Base-by-base conservation (phyloP, 1,140 invertebrate genomes). In the Apis cerana region DNA sequence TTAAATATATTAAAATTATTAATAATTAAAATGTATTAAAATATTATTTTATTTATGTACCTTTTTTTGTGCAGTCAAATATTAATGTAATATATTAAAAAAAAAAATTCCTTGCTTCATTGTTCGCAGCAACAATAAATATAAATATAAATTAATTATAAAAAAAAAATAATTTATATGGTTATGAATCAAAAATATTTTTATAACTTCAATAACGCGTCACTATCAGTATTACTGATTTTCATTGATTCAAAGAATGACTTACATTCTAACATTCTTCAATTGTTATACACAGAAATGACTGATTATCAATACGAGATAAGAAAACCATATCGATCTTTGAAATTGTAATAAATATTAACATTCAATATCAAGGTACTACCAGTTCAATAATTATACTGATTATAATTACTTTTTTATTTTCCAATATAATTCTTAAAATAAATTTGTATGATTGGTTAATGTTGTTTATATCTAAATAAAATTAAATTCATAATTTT, bases 251-350 rank as follows among this genome's bases (percentile, higher is more conserved):
- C 17, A n/a, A 17, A 43, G 8, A 74, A 33, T 70, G 17, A 70
- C n/a, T 70, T 27, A 75, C n/a, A 50, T 50, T 56, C n/a, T 19
- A 11, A 27, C 67, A 70, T 61, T 27, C 56, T 79, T 61, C 43
- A 5, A 61, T n/a, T 52, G 43, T 70, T 79, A 52, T 48, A 56
- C 27, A 21, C 11, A 27, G 10, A 50, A 23, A 59, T 78, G 65
- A 78, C n/a, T 69, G 59, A 68, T 0, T 43, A 50, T 59, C 52
- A 65, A 78, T 17, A 52, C 17, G 19, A 78, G 65, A 78, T 69
- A 78, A 78, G 19, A 4, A 33, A 52, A 67, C n/a, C 10, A 21
- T 56, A 54, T 67, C 12, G 33, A 48, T 8, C 27, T 75, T 17
- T 56, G 19, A 15, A 33, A 23, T 50, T 27, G 43, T 50, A 19